These are phyloP conservation scores for Oostethus manadensis DNA, from an alignment of 2,113 vertebrate genomes.

Conservation along the genomic window DNA sequence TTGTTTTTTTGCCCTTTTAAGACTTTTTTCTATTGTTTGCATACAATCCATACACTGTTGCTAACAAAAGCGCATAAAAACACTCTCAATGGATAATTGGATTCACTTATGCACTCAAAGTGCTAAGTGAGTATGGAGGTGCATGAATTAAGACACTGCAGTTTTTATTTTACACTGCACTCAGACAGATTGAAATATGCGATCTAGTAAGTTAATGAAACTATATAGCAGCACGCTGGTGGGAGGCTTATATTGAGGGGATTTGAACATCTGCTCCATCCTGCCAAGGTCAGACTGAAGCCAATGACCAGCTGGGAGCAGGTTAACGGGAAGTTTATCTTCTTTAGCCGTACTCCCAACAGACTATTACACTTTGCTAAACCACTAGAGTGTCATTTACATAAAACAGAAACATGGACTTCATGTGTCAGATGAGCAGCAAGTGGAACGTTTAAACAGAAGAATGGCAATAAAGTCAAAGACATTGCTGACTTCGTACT, in stretches of 20 bases:
- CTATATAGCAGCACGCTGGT: neutral
- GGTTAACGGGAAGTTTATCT: neutral
- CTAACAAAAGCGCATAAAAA: too few species aligned
- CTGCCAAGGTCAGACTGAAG: neutral
- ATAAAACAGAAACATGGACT: neutral
- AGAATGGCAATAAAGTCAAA: neutral
- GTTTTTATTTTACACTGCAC: neutral
- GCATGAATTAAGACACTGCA: too few species aligned
- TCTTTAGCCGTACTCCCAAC: neutral
- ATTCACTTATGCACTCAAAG: too few species aligned
- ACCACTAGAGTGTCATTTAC: neutral
- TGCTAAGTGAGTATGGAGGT: too few species aligned
- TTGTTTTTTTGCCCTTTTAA: too few species aligned
- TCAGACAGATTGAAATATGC: neutral
- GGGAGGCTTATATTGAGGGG: neutral
- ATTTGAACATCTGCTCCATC: neutral
- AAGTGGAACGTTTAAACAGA: neutral
- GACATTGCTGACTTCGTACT: neutral
- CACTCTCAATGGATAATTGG: too few species aligned
- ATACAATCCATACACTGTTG: too few species aligned
- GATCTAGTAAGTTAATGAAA: neutral
- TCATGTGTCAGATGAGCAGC: neutral
- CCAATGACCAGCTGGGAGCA: neutral
- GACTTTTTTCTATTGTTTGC: too few species aligned
- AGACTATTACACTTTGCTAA: neutral